Evolutionary conservation across 2,797 vertebrate species (phyloP).

Genomic region (Spinibarbus caldwelli): DNA sequence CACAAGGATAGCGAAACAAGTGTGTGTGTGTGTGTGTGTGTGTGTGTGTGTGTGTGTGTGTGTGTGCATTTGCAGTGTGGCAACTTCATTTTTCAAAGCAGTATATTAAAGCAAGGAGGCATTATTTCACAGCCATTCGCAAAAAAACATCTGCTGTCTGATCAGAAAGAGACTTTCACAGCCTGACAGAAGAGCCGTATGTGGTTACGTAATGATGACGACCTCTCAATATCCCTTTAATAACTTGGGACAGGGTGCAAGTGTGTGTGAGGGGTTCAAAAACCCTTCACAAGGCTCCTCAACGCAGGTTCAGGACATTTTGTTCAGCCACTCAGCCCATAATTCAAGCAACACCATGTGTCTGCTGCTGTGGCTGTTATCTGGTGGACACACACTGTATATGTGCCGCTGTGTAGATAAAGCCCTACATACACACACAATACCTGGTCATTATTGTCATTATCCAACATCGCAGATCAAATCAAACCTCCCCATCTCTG

Average conservation of each 20-base stretch:
- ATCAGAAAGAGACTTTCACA: background rate
- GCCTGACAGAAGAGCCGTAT: background rate
- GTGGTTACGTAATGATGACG: background rate
- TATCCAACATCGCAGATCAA: slow-evolving; percentile 37
- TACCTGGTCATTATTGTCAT: slow-evolving; percentile 27
- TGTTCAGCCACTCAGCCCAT: slow-evolving; percentile 29
- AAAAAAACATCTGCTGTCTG: slow-evolving; percentile 1
- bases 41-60: no score
- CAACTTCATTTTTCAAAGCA: background rate
- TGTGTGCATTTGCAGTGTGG: background rate
- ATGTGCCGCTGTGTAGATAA: slow-evolving; percentile 40
- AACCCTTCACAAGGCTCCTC: slow-evolving; percentile 13
- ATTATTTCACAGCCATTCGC: background rate
- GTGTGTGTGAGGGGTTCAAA: slow-evolving; percentile 31
- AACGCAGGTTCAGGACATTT: slow-evolving; percentile 30
- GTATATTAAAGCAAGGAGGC: background rate
- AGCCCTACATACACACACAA: slow-evolving; percentile 19
- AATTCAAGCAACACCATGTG: slow-evolving; percentile 34
- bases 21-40: no score
- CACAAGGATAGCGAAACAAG: no score
- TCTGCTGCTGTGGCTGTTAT: slow-evolving; percentile 49
- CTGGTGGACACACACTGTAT: slow-evolving; percentile 51
- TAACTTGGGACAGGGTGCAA: background rate
- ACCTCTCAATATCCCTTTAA: slow-evolving; percentile 12
- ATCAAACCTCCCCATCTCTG: slow-evolving; percentile 13